These are phyloP conservation scores for Drosophila yooni DNA, from an alignment of 2,888 invertebrate genomes.

Conservation along the genomic window DNA sequence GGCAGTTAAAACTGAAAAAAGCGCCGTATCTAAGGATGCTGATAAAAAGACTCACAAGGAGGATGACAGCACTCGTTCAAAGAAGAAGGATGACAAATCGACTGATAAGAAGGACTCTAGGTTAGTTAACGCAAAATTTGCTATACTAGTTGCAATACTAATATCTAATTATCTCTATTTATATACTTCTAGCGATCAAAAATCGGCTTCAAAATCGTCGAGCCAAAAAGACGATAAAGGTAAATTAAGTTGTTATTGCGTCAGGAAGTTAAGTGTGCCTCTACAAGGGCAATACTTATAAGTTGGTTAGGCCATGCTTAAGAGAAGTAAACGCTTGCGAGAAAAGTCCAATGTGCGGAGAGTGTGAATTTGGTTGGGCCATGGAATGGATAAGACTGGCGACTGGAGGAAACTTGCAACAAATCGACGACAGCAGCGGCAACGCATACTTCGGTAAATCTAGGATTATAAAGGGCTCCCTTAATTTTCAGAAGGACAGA, in stretches of 20 bases:
- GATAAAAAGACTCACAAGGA: conserved; percentile 77
- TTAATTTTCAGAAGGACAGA: not conserved
- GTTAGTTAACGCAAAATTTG: conserved; percentile 80
- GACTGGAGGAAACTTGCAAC: not conserved
- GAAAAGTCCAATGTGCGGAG: conserved; percentile 50
- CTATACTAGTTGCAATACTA: not conserved
- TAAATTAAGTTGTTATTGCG: conserved; percentile 75
- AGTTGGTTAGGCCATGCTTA: conserved; percentile 49
- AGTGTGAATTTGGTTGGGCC: conserved; percentile 81
- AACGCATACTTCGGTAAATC: not conserved
- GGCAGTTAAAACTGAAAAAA: conserved; percentile 57
- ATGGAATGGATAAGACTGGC: conserved; percentile 25
- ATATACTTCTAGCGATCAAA: conserved; percentile 69
- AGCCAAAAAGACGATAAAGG: conserved; percentile 85
- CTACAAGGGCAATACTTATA: conserved; percentile 41
- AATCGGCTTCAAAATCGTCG: conserved; percentile 76
- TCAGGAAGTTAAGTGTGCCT: conserved; percentile 54
- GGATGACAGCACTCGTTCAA: conserved; percentile 62
- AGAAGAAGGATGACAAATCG: conserved; percentile 85
- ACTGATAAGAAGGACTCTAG: conserved; percentile 86
- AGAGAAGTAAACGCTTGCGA: conserved; percentile 40
- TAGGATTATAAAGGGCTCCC: not conserved
- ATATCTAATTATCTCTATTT: conserved; percentile 13
- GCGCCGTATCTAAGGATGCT: conserved; percentile 59
- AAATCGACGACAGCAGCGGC: not conserved